Evolutionary conservation across 2,888 invertebrate species (phyloP).

Genomic region (Entomobrya multifasciata): DNA sequence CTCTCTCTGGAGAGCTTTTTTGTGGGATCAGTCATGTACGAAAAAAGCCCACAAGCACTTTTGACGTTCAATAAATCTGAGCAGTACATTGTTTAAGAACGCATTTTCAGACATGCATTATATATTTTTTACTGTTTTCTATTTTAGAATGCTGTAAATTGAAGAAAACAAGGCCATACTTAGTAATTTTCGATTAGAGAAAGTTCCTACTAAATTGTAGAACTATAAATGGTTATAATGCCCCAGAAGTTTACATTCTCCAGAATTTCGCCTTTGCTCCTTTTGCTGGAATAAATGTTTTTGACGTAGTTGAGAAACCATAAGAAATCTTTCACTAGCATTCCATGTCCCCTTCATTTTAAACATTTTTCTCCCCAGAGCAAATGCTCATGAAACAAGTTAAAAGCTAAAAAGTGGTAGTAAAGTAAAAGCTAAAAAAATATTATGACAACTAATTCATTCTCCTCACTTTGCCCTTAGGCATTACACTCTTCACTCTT

Average conservation of each 20-base stretch:
- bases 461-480: constrained; percentile 1
- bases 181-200: neutral
- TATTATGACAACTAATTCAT: constrained; percentile 23
- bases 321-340: constrained; percentile 24
- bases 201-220: neutral
- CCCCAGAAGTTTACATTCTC: no score
- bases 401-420: constrained; percentile 28
- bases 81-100: no score
- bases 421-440: constrained; percentile 30
- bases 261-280: no score
- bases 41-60: constrained; percentile 7
- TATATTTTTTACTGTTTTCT: neutral
- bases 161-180: neutral
- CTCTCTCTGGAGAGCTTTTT: no score
- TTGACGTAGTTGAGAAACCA: constrained; percentile 9
- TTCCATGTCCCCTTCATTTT: neutral
- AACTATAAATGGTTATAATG: no score
- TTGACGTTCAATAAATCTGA: neutral
- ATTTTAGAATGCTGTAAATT: neutral
- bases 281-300: no score
- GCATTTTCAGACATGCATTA: neutral
- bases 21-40: neutral
- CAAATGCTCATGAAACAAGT: constrained; percentile 20
- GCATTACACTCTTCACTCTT: constrained; percentile 6
- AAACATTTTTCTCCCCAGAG: neutral